These are phyloP conservation scores for Operophtera brumata DNA, from an alignment of 2,888 invertebrate species.

Conservation along the genomic window DNA sequence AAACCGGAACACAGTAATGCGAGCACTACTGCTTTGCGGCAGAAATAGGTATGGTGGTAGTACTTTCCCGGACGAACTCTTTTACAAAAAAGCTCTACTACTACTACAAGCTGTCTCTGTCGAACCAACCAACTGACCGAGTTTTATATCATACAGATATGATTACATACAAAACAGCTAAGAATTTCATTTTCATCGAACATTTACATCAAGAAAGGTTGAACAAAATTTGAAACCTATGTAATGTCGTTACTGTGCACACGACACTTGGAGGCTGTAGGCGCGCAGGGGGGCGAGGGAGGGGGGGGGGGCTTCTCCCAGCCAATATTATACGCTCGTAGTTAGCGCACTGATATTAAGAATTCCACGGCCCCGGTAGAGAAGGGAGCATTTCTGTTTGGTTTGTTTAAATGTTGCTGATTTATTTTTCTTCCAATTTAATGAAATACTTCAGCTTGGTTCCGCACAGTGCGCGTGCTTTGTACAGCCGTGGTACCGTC, in stretches of 20 bases:
- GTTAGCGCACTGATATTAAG: slow-evolving; percentile 81
- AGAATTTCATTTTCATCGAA: slow-evolving; percentile 4
- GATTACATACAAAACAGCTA: slow-evolving; percentile 1
- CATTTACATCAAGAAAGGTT: slow-evolving; percentile 19
- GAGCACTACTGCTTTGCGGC: too few relatives aligned
- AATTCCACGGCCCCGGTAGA: slow-evolving; percentile 59
- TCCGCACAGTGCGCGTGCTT: neutral
- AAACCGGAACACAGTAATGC: too few relatives aligned
- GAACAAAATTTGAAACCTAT: slow-evolving; percentile 26
- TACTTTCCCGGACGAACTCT: too few relatives aligned
- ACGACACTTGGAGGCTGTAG: slow-evolving; percentile 38
- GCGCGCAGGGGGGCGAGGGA: slow-evolving; percentile 28
- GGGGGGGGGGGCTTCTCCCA: slow-evolving; percentile 37
- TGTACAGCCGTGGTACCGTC: neutral
- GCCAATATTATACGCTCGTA: slow-evolving; percentile 76
- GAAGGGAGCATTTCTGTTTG: slow-evolving; percentile 12
- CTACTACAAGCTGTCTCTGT: too few relatives aligned
- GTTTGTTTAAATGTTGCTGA: slow-evolving; percentile 5
- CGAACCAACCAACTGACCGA: too few relatives aligned
- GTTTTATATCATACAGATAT: too few relatives aligned
- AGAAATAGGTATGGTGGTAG: too few relatives aligned
- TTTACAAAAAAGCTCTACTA: too few relatives aligned
- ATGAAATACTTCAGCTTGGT: neutral
- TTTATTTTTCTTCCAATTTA: neutral
- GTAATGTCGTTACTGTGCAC: slow-evolving; percentile 35